Percentiles rank a stretch among this genome's conserved stretches.
phyloP scores from a whole-genome alignment of 2,888 invertebrate species.

The Antheraea yamamai region DNA sequence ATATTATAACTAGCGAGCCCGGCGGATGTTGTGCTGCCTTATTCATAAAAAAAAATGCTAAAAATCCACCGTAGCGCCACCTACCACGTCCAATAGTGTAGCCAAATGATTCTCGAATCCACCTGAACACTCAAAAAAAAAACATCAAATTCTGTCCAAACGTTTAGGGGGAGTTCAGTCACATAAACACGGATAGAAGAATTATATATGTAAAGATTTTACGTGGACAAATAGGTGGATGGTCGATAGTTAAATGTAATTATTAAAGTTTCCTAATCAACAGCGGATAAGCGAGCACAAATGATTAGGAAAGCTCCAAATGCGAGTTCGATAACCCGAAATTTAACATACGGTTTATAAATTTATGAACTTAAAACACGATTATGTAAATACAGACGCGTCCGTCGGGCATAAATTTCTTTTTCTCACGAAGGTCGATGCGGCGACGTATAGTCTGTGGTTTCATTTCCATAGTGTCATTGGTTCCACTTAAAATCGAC shows the following conservation, averaged over 20 bases:
- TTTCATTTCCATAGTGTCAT: constrained; percentile 43
- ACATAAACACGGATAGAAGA: no score
- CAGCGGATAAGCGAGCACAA: neutral
- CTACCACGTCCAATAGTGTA: no score
- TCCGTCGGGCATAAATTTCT: constrained; percentile 58
- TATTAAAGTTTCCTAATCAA: neutral
- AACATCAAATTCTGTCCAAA: no score
- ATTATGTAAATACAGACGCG: constrained; percentile 67
- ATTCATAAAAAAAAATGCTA: no score
- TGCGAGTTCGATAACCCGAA: neutral
- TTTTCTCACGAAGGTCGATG: constrained; percentile 66
- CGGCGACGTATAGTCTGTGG: constrained; percentile 71
- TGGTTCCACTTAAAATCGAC: constrained; percentile 49
- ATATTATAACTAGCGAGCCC: no score
- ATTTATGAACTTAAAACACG: constrained; percentile 64
- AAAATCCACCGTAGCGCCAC: no score
- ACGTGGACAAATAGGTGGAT: no score
- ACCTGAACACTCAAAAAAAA: no score
- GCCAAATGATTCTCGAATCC: no score
- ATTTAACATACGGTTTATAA: constrained; percentile 27
- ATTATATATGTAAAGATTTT: no score
- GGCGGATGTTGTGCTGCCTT: no score
- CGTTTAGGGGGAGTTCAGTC: no score
- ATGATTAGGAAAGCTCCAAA: neutral
- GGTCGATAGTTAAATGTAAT: neutral